Evolutionary conservation across 2,113 vertebrate genomes (phyloP).

Genomic region (Micronycteris hirsuta): DNA sequence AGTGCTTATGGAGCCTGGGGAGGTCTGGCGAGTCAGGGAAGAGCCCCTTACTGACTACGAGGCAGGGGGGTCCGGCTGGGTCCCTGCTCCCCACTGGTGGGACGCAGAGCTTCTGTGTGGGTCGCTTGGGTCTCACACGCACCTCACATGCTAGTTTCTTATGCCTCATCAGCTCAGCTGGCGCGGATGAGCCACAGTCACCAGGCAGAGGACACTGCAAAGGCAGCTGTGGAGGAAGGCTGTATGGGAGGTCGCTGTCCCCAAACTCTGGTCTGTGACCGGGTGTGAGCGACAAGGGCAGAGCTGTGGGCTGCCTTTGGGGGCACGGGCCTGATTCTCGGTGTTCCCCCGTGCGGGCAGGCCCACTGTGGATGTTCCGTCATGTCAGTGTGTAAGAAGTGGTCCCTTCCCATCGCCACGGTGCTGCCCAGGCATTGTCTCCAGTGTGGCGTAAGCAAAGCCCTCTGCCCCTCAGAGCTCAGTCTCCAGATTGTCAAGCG

Average conservation of each 20-base stretch:
- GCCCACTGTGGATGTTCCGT: neutral
- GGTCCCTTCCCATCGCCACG: neutral
- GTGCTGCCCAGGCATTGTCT: neutral
- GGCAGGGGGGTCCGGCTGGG: neutral
- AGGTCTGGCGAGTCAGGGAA: neutral
- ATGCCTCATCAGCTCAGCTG: neutral
- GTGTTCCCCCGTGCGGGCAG: neutral
- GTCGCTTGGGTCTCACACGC: neutral
- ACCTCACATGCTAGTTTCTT: neutral
- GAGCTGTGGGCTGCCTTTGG: neutral
- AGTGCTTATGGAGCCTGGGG: neutral
- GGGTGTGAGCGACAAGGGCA: neutral
- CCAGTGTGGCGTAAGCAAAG: neutral
- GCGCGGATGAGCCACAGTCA: neutral
- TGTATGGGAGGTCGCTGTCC: neutral
- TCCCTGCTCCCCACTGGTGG: neutral
- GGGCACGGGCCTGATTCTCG: neutral
- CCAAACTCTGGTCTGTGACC: neutral
- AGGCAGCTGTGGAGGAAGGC: neutral
- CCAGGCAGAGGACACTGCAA: neutral
- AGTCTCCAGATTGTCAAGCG: neutral
- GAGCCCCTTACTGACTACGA: neutral
- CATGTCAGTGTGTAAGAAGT: neutral
- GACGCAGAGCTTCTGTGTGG: neutral
- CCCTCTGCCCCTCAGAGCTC: neutral